Evolutionary conservation across 2,888 invertebrate genomes (phyloP).

Genomic region (Protonemura montana): DNA sequence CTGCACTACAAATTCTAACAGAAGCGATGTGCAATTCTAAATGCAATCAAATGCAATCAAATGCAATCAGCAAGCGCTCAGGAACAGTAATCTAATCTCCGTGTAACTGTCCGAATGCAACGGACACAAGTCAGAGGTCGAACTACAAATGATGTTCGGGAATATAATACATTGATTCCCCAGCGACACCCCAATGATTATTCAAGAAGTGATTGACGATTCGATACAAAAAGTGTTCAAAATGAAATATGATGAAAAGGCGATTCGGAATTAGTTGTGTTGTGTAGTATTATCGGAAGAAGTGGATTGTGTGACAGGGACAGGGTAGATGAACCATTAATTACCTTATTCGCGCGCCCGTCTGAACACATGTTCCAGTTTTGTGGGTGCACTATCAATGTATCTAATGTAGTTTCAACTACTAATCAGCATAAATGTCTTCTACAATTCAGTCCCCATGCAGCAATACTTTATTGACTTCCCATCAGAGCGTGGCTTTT

Average conservation of each 20-base stretch:
- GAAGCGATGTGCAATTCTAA: not conserved
- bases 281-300: constrained; percentile 13
- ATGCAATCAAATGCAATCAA: no score
- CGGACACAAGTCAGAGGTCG: not conserved
- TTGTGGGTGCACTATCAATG: not conserved
- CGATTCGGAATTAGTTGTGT: constrained; percentile 7
- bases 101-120: constrained; percentile 1
- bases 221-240: constrained; percentile 19
- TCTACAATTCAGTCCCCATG: not conserved
- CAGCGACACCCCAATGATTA: not conserved
- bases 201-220: constrained; percentile 28
- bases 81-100: constrained; percentile 8
- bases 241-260: constrained; percentile 41
- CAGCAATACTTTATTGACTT: not conserved
- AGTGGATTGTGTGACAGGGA: constrained; percentile 24
- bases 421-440: not conserved
- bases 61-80: constrained; percentile 15
- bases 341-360: not conserved
- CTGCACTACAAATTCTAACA: not conserved
- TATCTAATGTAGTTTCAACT: no score
- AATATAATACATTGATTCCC: not conserved
- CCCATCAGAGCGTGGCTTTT: not conserved
- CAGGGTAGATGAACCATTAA: constrained; percentile 7
- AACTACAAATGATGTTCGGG: not conserved
- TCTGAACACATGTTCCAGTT: constrained; percentile 5